Conservation (phyloP, 2,113 vertebrate species). For the Platysteira castanea region DNA sequence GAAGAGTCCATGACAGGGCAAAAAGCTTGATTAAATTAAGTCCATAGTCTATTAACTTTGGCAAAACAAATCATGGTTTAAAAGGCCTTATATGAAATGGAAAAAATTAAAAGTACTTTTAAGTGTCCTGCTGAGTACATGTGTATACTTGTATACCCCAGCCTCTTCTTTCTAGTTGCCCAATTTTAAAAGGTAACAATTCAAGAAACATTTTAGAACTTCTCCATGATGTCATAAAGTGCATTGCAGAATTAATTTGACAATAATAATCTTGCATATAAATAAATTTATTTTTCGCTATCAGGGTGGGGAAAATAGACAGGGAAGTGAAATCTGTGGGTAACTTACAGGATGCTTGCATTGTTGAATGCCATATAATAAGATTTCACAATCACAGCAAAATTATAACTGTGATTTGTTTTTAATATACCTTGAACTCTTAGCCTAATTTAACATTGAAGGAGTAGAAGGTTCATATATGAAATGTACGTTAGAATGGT, state of each 20-base stretch:
- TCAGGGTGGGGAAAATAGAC: not conserved
- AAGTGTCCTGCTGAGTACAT: not conserved
- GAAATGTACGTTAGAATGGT: not conserved
- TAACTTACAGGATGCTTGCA: not conserved
- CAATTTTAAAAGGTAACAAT: not conserved
- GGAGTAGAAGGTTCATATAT: not conserved
- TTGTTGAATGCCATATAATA: not conserved
- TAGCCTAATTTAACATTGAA: not conserved
- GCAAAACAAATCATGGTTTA: not conserved
- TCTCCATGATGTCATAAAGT: not conserved
- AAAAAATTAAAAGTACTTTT: not conserved
- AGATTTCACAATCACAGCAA: not conserved
- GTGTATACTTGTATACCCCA: not conserved
- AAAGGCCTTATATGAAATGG: not conserved
- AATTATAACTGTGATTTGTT: not conserved
- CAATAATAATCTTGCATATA: not conserved
- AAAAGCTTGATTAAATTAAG: not conserved
- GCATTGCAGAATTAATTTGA: not conserved
- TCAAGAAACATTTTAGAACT: not conserved
- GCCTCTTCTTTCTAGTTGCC: not conserved
- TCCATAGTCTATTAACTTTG: not conserved
- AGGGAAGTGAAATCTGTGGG: not conserved
- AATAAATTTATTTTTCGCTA: not conserved
- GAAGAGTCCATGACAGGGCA: not conserved
- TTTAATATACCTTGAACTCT: not conserved